phyloP scores from a whole-genome alignment of 1,140 invertebrate genomes.

The Melipona quadrifasciata region DNA sequence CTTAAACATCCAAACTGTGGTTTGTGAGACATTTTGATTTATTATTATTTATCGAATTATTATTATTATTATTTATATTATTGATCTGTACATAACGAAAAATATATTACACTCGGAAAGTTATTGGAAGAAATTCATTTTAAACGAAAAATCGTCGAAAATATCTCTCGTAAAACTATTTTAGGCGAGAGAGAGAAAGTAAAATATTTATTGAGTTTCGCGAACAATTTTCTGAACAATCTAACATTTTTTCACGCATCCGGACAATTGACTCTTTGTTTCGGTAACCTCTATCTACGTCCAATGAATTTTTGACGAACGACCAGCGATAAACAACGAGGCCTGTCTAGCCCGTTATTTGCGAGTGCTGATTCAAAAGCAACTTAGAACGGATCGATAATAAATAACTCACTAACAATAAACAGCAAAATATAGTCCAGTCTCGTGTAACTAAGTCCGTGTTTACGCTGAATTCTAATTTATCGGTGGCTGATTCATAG shows the following conservation, averaged over 20 bases:
- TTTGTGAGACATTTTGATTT: no score
- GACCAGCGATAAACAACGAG: not conserved
- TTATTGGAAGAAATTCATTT: no score
- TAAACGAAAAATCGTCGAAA: no score
- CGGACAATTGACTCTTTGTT: not conserved
- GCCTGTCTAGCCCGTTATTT: not conserved
- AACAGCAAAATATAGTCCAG: not conserved
- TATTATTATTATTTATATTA: no score
- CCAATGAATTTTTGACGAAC: not conserved
- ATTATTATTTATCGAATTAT: no score
- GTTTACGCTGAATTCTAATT: slow-evolving; percentile 7
- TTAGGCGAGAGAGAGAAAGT: no score
- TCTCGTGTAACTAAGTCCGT: not conserved
- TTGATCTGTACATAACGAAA: no score
- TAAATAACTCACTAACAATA: slow-evolving; percentile 9
- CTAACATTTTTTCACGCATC: no score
- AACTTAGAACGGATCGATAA: not conserved
- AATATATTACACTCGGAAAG: no score
- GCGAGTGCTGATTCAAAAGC: not conserved
- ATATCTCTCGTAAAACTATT: no score
- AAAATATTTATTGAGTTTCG: no score
- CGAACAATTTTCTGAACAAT: not conserved
- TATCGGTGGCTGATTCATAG: slow-evolving; percentile 1
- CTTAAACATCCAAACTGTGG: no score
- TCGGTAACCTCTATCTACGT: not conserved